These are phyloP conservation scores for Cephus spinipes DNA, from an alignment of 2,888 invertebrate genomes.

Conservation along the genomic window DNA sequence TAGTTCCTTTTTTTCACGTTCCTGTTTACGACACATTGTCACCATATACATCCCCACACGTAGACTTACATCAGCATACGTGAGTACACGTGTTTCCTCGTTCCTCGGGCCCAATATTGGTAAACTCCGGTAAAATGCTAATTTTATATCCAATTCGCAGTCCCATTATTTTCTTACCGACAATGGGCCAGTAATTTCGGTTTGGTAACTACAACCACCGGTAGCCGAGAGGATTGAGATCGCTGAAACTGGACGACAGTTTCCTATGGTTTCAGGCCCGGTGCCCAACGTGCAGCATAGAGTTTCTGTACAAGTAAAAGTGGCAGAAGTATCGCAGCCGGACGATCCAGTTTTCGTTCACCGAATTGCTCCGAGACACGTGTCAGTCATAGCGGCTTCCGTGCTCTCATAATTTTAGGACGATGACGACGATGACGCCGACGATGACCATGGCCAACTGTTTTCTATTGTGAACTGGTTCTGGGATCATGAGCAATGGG, in stretches of 20 bases:
- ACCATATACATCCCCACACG: not conserved
- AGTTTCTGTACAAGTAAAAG: not conserved
- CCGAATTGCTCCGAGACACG: not conserved
- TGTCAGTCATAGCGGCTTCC: not conserved
- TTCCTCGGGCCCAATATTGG: not conserved
- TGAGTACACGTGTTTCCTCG: not conserved
- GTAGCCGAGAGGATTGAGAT: not conserved
- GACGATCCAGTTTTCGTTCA: not conserved
- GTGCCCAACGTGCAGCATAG: not conserved
- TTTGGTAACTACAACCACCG: not conserved
- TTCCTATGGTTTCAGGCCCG: not conserved
- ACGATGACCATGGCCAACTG: not conserved
- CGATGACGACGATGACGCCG: not conserved
- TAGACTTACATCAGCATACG: not conserved
- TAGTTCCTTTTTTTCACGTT: not conserved
- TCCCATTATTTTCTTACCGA: not conserved
- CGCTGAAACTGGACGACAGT: not conserved
- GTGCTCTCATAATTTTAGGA: not conserved
- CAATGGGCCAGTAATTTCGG: not conserved
- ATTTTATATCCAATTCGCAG: not conserved
- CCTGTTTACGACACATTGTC: not conserved
- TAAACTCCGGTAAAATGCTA: not conserved
- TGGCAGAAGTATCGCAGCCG: not conserved
- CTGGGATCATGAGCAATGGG: not conserved
- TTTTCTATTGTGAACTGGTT: not conserved